Evolutionary conservation across 2,797 vertebrate genomes (phyloP).

Genomic region (Myripristis jacobus): DNA sequence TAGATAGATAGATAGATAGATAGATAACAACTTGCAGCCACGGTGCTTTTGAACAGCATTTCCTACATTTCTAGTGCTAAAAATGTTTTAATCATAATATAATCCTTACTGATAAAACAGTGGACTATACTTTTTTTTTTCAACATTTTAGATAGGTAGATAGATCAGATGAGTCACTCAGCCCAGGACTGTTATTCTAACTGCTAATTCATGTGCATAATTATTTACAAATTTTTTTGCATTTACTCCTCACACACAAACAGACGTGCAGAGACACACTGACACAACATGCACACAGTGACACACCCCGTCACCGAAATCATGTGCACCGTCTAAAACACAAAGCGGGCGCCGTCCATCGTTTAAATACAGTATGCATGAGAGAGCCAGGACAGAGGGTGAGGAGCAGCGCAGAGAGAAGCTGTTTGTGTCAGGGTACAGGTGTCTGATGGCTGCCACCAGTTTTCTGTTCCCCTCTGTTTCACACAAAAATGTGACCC

Average conservation of each 20-base stretch:
- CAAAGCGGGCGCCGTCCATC: no score
- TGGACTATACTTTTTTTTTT: no score
- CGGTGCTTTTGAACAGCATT: no score
- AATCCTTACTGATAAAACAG: no score
- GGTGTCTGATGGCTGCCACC: constrained; percentile 64
- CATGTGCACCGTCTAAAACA: constrained; percentile 12
- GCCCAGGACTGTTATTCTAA: constrained; percentile 2
- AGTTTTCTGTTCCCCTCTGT: constrained; percentile 48
- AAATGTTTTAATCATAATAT: no score
- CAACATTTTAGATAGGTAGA: no score
- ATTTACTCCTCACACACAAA: background rate
- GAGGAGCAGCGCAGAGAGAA: constrained; percentile 33
- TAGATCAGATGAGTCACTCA: constrained; percentile 14
- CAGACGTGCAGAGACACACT: background rate
- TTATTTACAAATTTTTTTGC: constrained; percentile 13
- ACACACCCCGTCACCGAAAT: background rate
- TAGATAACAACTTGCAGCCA: no score
- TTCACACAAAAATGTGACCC: constrained; percentile 60
- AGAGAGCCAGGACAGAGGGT: constrained; percentile 26
- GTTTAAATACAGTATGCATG: no score
- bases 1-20: no score
- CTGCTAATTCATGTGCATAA: background rate
- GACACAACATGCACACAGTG: background rate
- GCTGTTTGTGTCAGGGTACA: constrained; percentile 61
- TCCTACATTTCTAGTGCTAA: no score